Evolutionary conservation across 2,113 vertebrate species (phyloP).

Genomic region (Neoarius graeffei): DNA sequence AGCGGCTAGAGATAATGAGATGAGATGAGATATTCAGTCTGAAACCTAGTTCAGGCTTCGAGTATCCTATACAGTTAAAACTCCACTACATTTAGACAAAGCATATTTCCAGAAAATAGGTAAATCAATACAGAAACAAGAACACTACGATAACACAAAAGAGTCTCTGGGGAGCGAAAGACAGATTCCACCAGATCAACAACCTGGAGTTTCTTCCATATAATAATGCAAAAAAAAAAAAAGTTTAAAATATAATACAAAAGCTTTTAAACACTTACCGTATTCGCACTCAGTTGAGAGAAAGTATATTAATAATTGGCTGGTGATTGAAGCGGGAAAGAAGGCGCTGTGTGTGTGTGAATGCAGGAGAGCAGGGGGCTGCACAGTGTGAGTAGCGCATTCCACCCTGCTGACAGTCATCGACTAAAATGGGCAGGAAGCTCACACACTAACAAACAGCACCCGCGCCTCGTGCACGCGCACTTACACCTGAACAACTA

Average conservation of each 20-base stretch:
- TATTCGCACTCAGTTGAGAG: neutral
- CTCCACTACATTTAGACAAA: neutral
- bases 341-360: conserved; percentile 28
- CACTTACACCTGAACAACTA: conserved; percentile 8
- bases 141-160: neutral
- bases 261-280: conserved; percentile 26
- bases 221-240: neutral
- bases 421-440: conserved; percentile 73
- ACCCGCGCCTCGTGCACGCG: conserved; percentile 3
- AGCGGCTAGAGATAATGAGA: too few relatives aligned
- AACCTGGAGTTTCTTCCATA: neutral
- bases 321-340: neutral
- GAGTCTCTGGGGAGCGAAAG: neutral
- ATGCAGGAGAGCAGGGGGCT: conserved; percentile 52
- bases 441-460: conserved; percentile 40
- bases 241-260: neutral
- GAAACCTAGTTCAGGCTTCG: too few relatives aligned
- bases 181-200: neutral
- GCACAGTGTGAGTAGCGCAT: conserved; percentile 65
- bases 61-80: neutral
- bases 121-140: neutral
- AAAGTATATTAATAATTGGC: neutral
- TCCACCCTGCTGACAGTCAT: conserved; percentile 67
- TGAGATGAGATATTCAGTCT: neutral
- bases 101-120: too few relatives aligned